These are phyloP conservation scores for Bombus consobrinus DNA, from an alignment of 1,140 invertebrate species.

Conservation along the genomic window DNA sequence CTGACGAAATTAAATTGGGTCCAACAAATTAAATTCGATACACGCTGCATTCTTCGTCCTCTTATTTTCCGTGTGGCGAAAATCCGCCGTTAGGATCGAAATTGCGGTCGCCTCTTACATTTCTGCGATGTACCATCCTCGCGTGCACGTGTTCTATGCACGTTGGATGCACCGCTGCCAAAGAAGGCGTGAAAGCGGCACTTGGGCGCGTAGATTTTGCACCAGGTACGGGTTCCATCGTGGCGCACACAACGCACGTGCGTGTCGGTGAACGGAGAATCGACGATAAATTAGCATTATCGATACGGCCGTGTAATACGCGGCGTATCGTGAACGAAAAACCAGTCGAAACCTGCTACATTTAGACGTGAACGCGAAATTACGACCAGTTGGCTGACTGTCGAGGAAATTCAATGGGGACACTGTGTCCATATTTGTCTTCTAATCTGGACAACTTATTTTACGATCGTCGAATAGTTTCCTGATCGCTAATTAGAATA, in stretches of 20 bases:
- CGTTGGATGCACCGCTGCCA: slow-evolving; percentile 36
- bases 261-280: slow-evolving; percentile 3
- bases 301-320: slow-evolving; percentile 1
- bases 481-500: neutral
- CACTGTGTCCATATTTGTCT: neutral
- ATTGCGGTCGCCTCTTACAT: slow-evolving; percentile 3
- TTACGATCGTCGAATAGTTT: neutral
- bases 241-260: neutral
- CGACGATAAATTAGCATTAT: slow-evolving; percentile 45
- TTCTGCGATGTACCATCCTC: neutral
- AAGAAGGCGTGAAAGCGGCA: slow-evolving; percentile 55
- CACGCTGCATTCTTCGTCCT: neutral
- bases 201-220: slow-evolving; percentile 20
- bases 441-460: neutral
- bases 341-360: slow-evolving; percentile 15
- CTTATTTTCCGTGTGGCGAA: neutral
- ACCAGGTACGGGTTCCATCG: slow-evolving; percentile 1
- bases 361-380: slow-evolving; percentile 41
- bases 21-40: slow-evolving; percentile 3
- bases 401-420: neutral
- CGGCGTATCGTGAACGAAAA: neutral
- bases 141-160: neutral
- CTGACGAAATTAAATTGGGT: neutral
- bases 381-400: neutral
- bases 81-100: neutral